Evolutionary conservation across 2,888 invertebrate species (phyloP), one percentile per base, ranked within the genome.

Genomic region (Stenichneumon culpator): DNA sequence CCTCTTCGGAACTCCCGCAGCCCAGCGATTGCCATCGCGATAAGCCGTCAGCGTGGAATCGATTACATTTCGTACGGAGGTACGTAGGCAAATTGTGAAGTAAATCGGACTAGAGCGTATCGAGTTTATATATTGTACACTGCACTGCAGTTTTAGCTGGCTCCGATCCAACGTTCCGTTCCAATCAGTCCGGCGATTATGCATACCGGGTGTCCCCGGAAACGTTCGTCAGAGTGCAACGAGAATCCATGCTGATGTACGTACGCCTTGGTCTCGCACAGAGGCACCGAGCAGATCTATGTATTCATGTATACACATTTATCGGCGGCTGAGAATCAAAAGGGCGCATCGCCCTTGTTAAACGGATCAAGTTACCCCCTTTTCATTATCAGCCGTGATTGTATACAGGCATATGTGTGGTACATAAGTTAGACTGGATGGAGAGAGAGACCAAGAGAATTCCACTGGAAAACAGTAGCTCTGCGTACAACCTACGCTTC

Each of bases 201-300:
- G 79, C 79, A 79, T 85, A 82, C 85, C 82, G 82, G 79, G 79
- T 82, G 82, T 85, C 54, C 32, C 54, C 72, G 82, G 80, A 83
- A 83, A 83, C 84, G 78, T 65, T 78, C 72, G 63, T 77, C 78
- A 63, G 65, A 52, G 52, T 75, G 79, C 75, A 50, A 52, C 77
- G 57, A 47, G 63, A 80, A 79, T 54, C 73, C 77, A 52, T 54
- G 28, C 39, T 77, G 69, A 75, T 50, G 57, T 63, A 77, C 63
- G 63, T 57, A 22, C 28, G 36, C 36, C 25, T 60, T 69, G 69
- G 63, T 63, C 67, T 70, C 72, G 79, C 60, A 50, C 60, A 32
- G 73, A 54, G 73, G 32, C 36, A 47, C n/a, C 6, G 16, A 54
- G 28, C 14, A 36, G 47, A 9, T 36, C n/a, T 74, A 7, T 50